phyloP scores from a whole-genome alignment of 2,797 vertebrate genomes.

The Arnoldichthys spilopterus region DNA sequence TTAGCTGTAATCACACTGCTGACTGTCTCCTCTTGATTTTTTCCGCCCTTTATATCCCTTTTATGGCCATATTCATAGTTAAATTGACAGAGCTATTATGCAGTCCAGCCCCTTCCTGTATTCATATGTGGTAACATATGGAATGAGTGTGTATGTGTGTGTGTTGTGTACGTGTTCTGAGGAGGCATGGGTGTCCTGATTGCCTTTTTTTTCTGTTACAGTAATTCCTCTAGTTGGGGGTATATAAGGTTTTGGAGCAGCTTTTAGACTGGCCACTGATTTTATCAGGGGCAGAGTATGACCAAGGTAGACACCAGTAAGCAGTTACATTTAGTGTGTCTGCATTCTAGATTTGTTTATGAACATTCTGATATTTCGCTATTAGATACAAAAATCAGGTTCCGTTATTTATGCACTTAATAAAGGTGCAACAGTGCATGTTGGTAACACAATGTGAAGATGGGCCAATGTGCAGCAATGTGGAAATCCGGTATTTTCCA shows the following conservation, averaged over 20 bases:
- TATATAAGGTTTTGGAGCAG: not conserved
- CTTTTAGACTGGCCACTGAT: not conserved
- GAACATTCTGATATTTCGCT: too few relatives aligned
- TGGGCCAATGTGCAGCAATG: too few relatives aligned
- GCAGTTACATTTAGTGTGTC: not conserved
- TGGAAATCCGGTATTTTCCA: too few relatives aligned
- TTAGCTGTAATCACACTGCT: constrained; percentile 74
- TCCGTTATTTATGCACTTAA: not conserved
- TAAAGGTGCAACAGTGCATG: too few relatives aligned
- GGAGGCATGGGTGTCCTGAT: constrained; percentile 5
- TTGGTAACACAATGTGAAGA: too few relatives aligned
- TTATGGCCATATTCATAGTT: constrained; percentile 55
- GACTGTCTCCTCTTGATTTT: constrained; percentile 62
- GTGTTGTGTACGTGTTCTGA: constrained; percentile 10
- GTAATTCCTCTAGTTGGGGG: constrained; percentile 15
- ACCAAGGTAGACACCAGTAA: not conserved
- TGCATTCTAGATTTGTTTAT: not conserved
- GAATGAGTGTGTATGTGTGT: constrained; percentile 6
- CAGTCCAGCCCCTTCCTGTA: not conserved
- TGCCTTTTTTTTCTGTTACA: constrained; percentile 17
- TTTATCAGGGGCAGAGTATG: not conserved
- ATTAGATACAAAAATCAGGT: not conserved
- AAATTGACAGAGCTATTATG: constrained; percentile 55
- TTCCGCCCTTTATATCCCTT: constrained; percentile 50
- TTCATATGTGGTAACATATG: constrained; percentile 21